Evolutionary conservation across 2,888 invertebrate genomes (phyloP).

Genomic region (Cynaeus angustus): DNA sequence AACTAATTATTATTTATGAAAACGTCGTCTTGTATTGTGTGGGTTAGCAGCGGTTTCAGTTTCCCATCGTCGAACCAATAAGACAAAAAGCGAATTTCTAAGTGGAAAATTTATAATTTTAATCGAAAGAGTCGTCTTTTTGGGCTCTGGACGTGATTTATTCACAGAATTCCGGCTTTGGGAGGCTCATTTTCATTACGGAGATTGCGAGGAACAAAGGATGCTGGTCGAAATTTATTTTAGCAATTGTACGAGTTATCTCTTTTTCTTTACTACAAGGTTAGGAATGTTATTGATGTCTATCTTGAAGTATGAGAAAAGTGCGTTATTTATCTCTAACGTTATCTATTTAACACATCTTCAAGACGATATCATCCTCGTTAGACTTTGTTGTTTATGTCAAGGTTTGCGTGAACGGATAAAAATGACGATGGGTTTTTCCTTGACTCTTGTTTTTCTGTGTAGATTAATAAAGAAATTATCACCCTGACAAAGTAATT

Average conservation of each 20-base stretch:
- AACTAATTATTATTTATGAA: constrained; percentile 46
- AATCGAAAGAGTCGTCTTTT: constrained; percentile 13
- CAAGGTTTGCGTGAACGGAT: not conserved
- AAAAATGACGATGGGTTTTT: no score
- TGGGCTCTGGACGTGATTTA: not conserved
- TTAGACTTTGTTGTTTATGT: constrained; percentile 3
- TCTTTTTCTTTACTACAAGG: constrained; percentile 4
- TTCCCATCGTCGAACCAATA: constrained; percentile 12
- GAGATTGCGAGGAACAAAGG: not conserved
- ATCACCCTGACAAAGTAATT: no score
- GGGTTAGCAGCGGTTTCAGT: constrained; percentile 18
- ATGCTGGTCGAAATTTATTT: no score
- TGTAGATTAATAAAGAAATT: no score
- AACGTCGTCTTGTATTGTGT: constrained; percentile 11
- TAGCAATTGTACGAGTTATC: not conserved
- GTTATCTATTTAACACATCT: constrained; percentile 5
- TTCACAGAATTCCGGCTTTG: not conserved
- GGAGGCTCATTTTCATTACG: constrained; percentile 3
- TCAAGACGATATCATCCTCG: constrained; percentile 2
- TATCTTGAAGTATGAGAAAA: constrained; percentile 2
- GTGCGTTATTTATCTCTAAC: not conserved
- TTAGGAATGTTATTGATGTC: not conserved
- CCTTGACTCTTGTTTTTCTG: no score
- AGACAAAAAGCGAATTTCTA: not conserved
- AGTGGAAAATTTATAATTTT: constrained; percentile 11